Conservation (phyloP, 2,888 invertebrate genomes). For the Pristionchus arcanus region DNA sequence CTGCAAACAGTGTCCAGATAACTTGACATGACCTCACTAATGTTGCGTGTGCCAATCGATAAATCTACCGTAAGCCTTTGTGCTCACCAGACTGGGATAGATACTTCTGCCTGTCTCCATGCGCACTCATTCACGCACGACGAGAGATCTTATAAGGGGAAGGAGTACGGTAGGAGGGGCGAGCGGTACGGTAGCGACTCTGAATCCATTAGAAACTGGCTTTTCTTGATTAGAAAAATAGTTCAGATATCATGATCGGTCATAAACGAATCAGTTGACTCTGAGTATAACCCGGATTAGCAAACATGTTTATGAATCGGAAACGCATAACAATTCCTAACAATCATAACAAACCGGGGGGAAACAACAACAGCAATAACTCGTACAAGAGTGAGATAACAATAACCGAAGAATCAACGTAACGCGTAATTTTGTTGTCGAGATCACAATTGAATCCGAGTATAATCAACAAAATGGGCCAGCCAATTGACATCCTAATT, state of each 20-base stretch:
- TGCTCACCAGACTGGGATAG: constrained; percentile 36
- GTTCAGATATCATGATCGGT: not conserved
- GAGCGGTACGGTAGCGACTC: constrained; percentile 22
- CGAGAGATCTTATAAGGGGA: constrained; percentile 7
- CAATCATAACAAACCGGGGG: not conserved
- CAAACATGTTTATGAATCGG: not conserved
- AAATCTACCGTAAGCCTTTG: not conserved
- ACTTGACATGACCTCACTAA: too few relatives aligned
- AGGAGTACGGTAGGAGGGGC: constrained; percentile 17
- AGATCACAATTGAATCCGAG: not conserved
- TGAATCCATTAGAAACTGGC: constrained; percentile 1
- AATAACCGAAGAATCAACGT: not conserved
- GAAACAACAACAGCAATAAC: not conserved
- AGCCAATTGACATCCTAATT: not conserved
- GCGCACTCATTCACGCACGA: constrained; percentile 49
- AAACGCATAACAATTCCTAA: not conserved
- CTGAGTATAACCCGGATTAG: not conserved
- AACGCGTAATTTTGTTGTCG: not conserved
- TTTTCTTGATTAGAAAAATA: not conserved
- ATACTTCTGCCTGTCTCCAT: constrained; percentile 42
- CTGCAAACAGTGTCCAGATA: too few relatives aligned
- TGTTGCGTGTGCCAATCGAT: not conserved
- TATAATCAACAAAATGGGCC: not conserved
- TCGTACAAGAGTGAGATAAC: not conserved
- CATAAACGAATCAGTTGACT: not conserved